Evolutionary conservation across 2,888 invertebrate species (phyloP), one percentile per base, ranked within the genome.

Genomic region (Heliconius charithonia): DNA sequence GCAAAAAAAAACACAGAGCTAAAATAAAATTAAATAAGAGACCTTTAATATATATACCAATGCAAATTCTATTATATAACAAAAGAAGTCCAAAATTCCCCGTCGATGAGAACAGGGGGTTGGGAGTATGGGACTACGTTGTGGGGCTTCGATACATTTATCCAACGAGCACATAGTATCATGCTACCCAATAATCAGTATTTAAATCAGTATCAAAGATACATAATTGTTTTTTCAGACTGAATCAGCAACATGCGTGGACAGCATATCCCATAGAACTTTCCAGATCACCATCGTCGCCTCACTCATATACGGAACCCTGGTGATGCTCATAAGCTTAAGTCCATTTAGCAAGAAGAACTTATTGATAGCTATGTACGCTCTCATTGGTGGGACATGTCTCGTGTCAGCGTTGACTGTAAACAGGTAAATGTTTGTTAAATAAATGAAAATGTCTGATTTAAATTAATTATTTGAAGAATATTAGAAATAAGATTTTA

Each of bases 231-330:
- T 67, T 32, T 69, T 78, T 0, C 86, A 93, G 92, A 90, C 90
- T 0, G 83, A 76, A 6, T 79, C 82, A 3, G 78, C 77, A 0
- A 76, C 81, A 1, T 94, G 94, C 82, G 82, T 85, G n/a, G 93
- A 92, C 83, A 87, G 84, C 0, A 91, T 94, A 62, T 92, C 93
- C 0, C 82, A 86, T 62, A 85, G 88, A 71, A 91, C 92, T 0
- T 93, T 93, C 86, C 85, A 87, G 79, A 90, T 94, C 32, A 92
- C 93, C 86, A 88, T 90, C 77, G 85, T 88, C 70, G 89, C 92
- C 4, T 91, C 93, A 0, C 81, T 90, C n/a, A 85, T 90, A n/a
- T 92, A 91, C 83, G 90, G 92, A 4, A 79, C 86, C 56, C 75
- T 92, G 27, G 92, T 92, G 63, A 87, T 89, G 71, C 85, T 86